Percentiles rank a stretch among this genome's conserved stretches.
Evolutionary conservation across 2,888 invertebrate genomes (phyloP).

Genomic region (Asteroscopus sphinx): DNA sequence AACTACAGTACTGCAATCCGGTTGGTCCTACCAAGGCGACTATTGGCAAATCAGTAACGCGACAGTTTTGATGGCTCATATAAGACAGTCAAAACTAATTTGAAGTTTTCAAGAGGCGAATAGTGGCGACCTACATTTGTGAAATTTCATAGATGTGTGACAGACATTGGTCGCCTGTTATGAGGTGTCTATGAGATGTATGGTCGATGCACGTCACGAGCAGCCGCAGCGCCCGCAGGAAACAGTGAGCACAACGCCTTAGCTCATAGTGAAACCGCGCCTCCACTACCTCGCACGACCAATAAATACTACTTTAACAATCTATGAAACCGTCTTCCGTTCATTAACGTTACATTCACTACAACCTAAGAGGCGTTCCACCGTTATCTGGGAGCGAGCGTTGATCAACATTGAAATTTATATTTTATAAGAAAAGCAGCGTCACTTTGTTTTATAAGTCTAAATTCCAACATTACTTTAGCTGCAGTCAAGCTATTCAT

Average conservation of each 20-base stretch:
- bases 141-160: too few relatives aligned
- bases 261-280: constrained; percentile 63
- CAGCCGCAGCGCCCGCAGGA: constrained; percentile 26
- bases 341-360: constrained; percentile 55
- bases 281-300: constrained; percentile 30
- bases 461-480: constrained; percentile 42
- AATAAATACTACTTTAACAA: constrained; percentile 7
- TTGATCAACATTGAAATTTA: constrained; percentile 44
- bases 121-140: too few relatives aligned
- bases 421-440: constrained; percentile 41
- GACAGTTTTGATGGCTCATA: too few relatives aligned
- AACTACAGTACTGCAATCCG: too few relatives aligned
- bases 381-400: constrained; percentile 63
- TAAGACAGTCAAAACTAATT: too few relatives aligned
- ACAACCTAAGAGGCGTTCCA: constrained; percentile 72
- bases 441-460: constrained; percentile 38
- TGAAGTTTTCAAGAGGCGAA: too few relatives aligned
- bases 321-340: constrained; percentile 25
- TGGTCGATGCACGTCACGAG: too few relatives aligned
- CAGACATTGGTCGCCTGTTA: too few relatives aligned
- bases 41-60: too few relatives aligned
- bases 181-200: too few relatives aligned
- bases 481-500: constrained; percentile 40
- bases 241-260: constrained; percentile 59
- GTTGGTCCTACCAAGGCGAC: too few relatives aligned